phyloP scores from a whole-genome alignment of 2,113 vertebrate species.

The Furnarius figulus region DNA sequence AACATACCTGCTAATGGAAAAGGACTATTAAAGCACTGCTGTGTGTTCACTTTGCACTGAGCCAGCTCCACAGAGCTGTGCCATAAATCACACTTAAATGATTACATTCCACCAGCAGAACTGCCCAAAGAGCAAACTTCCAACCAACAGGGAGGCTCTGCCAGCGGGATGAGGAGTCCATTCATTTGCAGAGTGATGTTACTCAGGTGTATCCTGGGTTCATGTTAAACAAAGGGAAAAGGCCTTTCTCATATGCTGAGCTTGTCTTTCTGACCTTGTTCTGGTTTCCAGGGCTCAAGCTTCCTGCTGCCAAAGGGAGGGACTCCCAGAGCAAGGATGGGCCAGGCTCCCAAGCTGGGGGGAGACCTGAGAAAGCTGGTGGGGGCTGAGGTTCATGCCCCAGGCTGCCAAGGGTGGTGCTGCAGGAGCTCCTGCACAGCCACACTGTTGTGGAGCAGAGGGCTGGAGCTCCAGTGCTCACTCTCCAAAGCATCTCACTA shows the following conservation, averaged over 20 bases:
- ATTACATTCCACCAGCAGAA: not conserved
- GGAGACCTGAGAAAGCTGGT: rapidly evolving
- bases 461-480: not conserved
- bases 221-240: not conserved
- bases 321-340: not conserved
- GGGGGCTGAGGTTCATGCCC: not conserved
- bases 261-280: not conserved
- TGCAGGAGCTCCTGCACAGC: not conserved
- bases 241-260: not conserved
- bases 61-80: conserved; percentile 6
- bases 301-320: not conserved
- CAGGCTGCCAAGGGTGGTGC: not conserved
- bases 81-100: not conserved
- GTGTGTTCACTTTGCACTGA: conserved; percentile 36
- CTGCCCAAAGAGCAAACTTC: not conserved
- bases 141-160: not conserved
- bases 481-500: not conserved
- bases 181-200: not conserved
- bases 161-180: not conserved
- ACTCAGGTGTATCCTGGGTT: not conserved
- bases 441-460: not conserved
- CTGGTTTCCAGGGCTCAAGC: not conserved
- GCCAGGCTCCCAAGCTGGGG: not conserved
- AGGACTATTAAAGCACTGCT: conserved; percentile 40
- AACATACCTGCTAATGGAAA: conserved; percentile 20